Percentiles rank a stretch among this genome's conserved stretches.
These are phyloP conservation scores for Hiodon tergisus DNA, from an alignment of 2,113 vertebrate genomes.

Conservation along the genomic window DNA sequence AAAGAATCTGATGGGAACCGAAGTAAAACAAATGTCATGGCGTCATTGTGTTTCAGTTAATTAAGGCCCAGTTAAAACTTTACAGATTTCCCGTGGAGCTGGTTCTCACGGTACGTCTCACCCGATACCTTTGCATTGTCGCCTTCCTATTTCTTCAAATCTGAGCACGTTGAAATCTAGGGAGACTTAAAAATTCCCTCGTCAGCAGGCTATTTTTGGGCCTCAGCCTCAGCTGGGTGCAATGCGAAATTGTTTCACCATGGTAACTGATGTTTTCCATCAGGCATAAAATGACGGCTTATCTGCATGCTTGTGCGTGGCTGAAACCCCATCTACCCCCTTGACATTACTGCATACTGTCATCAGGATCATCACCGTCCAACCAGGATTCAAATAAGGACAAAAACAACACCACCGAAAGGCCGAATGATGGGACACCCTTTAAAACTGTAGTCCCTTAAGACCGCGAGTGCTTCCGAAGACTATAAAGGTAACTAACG, in stretches of 20 bases:
- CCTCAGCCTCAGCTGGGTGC: conserved; percentile 14
- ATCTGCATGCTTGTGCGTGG: conserved; percentile 31
- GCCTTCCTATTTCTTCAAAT: neutral
- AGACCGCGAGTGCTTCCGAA: neutral
- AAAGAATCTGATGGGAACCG: no score
- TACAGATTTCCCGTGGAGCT: no score
- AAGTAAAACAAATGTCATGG: no score
- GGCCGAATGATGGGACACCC: neutral
- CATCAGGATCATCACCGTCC: conserved; percentile 27
- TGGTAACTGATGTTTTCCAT: conserved; percentile 26
- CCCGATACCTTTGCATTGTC: neutral
- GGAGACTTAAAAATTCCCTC: neutral
- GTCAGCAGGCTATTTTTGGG: conserved; percentile 22
- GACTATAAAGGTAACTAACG: neutral
- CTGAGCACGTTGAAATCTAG: neutral
- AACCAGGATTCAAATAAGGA: conserved; percentile 1
- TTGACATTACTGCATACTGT: conserved; percentile 32
- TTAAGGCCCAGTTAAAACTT: no score
- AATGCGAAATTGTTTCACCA: conserved; percentile 25
- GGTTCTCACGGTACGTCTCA: no score
- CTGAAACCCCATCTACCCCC: conserved; percentile 34
- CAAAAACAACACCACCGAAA: neutral
- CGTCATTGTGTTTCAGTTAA: no score
- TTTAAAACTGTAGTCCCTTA: neutral
- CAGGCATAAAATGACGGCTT: conserved; percentile 29